phyloP scores from a whole-genome alignment of 2,113 vertebrate species.

The Martes martes region DNA sequence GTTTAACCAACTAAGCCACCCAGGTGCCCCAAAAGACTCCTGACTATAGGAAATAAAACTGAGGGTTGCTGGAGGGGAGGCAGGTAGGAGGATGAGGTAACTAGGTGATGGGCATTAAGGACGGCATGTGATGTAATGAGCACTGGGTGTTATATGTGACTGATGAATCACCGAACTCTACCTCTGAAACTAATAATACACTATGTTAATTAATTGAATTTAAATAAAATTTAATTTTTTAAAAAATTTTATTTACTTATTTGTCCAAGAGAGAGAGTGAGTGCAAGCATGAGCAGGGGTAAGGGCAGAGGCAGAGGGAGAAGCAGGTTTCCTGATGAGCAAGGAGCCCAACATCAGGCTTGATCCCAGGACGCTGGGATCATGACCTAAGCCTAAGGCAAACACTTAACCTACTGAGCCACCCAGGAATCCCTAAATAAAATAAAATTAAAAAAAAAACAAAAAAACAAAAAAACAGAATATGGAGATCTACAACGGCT shows the following conservation, averaged over 20 bases:
- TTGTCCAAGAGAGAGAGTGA: not conserved
- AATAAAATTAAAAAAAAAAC: not conserved
- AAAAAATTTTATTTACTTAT: not conserved
- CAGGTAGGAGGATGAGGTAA: no score
- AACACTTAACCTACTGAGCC: not conserved
- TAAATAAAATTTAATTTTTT: not conserved
- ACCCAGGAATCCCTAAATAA: not conserved
- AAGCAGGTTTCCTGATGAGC: not conserved
- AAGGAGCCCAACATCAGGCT: not conserved
- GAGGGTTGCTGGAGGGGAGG: no score
- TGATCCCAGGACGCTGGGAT: no score
- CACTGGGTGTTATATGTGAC: no score
- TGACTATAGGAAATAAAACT: no score
- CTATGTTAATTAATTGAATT: no score
- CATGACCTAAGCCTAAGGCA: not conserved
- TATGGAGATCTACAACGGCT: not conserved
- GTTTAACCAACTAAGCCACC: no score
- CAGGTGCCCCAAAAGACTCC: no score
- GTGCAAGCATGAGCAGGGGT: not conserved
- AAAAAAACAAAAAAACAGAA: not conserved
- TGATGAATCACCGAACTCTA: no score
- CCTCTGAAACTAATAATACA: no score
- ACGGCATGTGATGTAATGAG: no score
- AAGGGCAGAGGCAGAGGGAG: not conserved
- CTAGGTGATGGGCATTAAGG: no score